Percentiles rank a stretch among this genome's conserved stretches.
Conservation (phyloP, 2,888 invertebrate species). For the Sisyra nigra region DNA sequence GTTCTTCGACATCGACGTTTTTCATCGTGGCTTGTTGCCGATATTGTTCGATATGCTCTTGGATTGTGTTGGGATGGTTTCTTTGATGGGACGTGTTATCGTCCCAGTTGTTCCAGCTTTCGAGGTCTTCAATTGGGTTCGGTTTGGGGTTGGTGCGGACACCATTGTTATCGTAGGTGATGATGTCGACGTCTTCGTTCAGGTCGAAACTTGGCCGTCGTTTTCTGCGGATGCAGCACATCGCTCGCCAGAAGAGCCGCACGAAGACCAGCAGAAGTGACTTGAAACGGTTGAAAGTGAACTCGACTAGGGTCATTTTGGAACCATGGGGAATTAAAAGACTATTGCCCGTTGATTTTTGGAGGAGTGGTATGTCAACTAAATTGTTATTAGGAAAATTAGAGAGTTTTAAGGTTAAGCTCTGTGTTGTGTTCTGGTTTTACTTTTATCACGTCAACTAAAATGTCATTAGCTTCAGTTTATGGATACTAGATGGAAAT, state of each 20-base stretch:
- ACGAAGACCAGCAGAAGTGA: conserved; percentile 34
- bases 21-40: conserved; percentile 30
- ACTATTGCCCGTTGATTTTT: too few species aligned
- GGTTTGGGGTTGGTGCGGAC: too few species aligned
- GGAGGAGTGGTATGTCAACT: too few species aligned
- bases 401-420: too few species aligned
- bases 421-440: too few species aligned
- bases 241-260: conserved; percentile 35
- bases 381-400: too few species aligned
- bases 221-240: conserved; percentile 42
- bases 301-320: conserved; percentile 26
- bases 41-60: conserved; percentile 47
- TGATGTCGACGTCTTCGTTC: not conserved
- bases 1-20: conserved; percentile 21
- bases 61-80: conserved; percentile 30
- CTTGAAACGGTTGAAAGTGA: conserved; percentile 34
- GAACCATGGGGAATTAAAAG: too few species aligned
- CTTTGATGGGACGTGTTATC: conserved; percentile 22
- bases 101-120: conserved; percentile 45
- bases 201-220: conserved; percentile 32
- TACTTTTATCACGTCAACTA: too few species aligned
- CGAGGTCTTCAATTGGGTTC: conserved; percentile 17
- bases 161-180: too few species aligned
- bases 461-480: too few species aligned
- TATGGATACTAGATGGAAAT: too few species aligned